Conservation (phyloP, 2,113 vertebrate genomes). For the Hyla sarda region DNA sequence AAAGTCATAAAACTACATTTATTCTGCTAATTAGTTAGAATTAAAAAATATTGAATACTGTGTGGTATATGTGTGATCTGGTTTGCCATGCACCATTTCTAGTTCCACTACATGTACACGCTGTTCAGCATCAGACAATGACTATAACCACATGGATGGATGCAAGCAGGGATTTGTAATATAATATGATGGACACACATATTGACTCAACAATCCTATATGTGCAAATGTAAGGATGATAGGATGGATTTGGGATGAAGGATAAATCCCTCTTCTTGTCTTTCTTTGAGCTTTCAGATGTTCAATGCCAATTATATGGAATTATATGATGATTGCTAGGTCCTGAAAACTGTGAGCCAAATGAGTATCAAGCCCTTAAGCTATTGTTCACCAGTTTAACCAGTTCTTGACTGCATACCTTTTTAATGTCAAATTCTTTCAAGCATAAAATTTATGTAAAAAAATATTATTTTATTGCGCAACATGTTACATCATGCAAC, state of each 20-base stretch:
- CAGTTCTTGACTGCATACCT: not conserved
- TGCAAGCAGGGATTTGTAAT: conserved; percentile 4
- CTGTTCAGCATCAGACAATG: not conserved
- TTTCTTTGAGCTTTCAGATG: not conserved
- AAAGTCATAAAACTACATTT: too few species aligned
- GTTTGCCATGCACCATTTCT: not conserved
- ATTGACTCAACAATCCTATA: conserved; percentile 4
- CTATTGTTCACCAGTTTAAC: not conserved
- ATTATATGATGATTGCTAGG: not conserved
- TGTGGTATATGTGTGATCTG: not conserved
- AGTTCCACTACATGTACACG: not conserved
- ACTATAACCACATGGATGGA: not conserved
- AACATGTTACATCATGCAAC: too few species aligned
- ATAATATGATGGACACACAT: not conserved
- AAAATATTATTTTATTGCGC: too few species aligned
- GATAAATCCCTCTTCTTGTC: conserved; percentile 6
- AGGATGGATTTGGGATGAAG: conserved; percentile 4
- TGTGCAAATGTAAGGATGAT: conserved; percentile 17
- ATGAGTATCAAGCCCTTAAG: not conserved
- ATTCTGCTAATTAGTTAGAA: too few species aligned
- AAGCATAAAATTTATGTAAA: too few species aligned
- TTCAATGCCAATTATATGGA: not conserved
- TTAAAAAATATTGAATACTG: not conserved
- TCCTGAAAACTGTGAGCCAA: not conserved
- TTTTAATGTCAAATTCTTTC: too few species aligned